Evolutionary conservation across 1,140 invertebrate genomes (phyloP), one percentile per base, ranked within the genome.

Genomic region (Asbolus verrucosus): DNA sequence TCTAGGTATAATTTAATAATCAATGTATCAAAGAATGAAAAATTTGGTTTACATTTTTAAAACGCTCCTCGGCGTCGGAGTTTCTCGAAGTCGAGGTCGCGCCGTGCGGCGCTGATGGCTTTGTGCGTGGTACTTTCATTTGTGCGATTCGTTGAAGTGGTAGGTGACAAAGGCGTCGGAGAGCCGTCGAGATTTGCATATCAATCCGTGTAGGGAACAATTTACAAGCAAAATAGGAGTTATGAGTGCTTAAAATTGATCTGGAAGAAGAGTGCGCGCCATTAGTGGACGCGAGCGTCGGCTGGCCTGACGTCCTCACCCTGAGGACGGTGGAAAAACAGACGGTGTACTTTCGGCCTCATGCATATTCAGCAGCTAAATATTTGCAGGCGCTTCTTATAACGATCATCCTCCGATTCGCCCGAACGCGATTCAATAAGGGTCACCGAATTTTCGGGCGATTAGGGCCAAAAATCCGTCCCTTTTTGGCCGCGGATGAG

Each of bases 351-450:
- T 71, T 76, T 65, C 50, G 61, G 63, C 54, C 70, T 76, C 76
- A 78, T 78, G 74, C 74, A 78, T 78, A 78, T 78, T 77, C 77
- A 78, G 39, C 75, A 68, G 71, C 71, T 72, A 78, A 78, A 78
- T 78, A 78, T 78, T 78, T 78, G 77, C 75, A 61, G 60, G 61
- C 69, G 67, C 69, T 76, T 72, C 74, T 73, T 74, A 73, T 75
- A 71, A 73, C 62, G 70, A 73, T 73, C 68, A 65, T 70, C 63
- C 68, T 67, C 19, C 62, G 67, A 70, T 59, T 66, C 67, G 30
- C 67, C 5, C 18, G 61, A 62, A 38, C 67, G 27, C 59, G 36
- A 69, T 69, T 46, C 54, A 43, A 69, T 59, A 69, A 63, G 54
- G 54, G 43, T 43, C 54, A 68, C 27, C 2, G 16, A 63, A 63